Evolutionary conservation across 1,140 invertebrate species (phyloP), one percentile per base, ranked within the genome.

Genomic region (Notospermus geniculatus): DNA sequence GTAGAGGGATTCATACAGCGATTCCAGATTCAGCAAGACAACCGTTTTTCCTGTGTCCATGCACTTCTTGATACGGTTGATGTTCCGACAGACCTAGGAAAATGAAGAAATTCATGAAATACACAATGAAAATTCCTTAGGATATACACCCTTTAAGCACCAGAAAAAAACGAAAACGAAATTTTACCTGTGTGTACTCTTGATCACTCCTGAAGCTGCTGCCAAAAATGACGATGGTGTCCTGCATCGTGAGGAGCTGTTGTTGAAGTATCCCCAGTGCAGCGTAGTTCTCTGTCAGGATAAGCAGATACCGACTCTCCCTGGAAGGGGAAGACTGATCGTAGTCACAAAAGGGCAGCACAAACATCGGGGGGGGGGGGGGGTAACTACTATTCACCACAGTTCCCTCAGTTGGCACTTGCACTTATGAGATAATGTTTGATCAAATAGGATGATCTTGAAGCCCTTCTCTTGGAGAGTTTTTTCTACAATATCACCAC

Each of bases 1-100:
- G 32, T 65, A 65, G 5, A 65, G n/a, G 32, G 53, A 63, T 25
- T 65, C 64, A 30, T 65, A 65, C n/a, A 65, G 60, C 36, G 56
- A 54, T 25, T 65, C 62, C 36, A 54, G 29, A 58, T 65, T 65
- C 0, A 65, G 29, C 2, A 65, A 30, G 1, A 65, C 43, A 29
- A 65, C 50, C 5, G 63, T 64, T 23, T 60, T 60, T n/a, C 64
- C 64, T 5, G 55, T 59, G 53, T 66, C 62, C 64, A 66, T 66
- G 41, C 62, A 60, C n/a, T 54, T 55, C 50, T 66, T 66, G 5
- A 66, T 66, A 5, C 54, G 22, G 57, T 64, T 64, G 22, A 66
- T 66, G 28, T 65, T 65, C 9, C 60, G 57, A 52, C 64, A 66
- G n/a, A 66, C 54, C 56, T 66, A 58, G 25, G 32, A 56, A 36